phyloP scores from a whole-genome alignment of 2,888 invertebrate species.

The Clitarchus hookeri region DNA sequence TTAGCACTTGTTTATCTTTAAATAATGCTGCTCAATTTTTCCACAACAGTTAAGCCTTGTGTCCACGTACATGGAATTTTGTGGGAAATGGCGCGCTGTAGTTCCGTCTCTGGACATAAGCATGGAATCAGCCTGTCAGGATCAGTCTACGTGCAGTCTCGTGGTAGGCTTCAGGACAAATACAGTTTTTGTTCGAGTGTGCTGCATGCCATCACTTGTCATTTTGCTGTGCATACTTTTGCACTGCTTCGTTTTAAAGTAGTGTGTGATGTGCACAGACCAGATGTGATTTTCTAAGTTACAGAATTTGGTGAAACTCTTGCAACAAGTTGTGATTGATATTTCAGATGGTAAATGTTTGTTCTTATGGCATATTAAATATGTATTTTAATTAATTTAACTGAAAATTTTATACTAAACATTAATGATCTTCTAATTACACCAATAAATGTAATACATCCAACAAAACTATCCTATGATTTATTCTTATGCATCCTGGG shows the following conservation, averaged over 20 bases:
- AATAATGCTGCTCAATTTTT: background rate
- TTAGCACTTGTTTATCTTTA: background rate
- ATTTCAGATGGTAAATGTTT: too few relatives aligned
- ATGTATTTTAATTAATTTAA: too few relatives aligned
- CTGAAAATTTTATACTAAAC: too few relatives aligned
- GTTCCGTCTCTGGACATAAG: background rate
- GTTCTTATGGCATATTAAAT: too few relatives aligned
- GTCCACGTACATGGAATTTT: slow-evolving; percentile 10
- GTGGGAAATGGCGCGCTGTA: background rate
- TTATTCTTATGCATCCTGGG: too few relatives aligned
- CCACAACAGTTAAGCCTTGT: slow-evolving; percentile 10
- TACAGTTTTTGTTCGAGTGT: background rate
- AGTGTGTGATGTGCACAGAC: background rate
- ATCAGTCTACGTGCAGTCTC: background rate
- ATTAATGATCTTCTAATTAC: too few relatives aligned
- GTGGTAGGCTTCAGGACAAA: background rate
- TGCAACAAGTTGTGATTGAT: too few relatives aligned
- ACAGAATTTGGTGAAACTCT: too few relatives aligned
- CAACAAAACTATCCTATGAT: too few relatives aligned
- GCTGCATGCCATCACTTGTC: background rate
- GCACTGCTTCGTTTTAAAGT: background rate
- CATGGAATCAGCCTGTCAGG: background rate
- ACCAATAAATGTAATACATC: too few relatives aligned
- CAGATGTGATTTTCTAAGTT: background rate
- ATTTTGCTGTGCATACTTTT: background rate